Evolutionary conservation across 2,113 vertebrate species (phyloP), one percentile per base, ranked within the genome.

Genomic region (Colius striatus): DNA sequence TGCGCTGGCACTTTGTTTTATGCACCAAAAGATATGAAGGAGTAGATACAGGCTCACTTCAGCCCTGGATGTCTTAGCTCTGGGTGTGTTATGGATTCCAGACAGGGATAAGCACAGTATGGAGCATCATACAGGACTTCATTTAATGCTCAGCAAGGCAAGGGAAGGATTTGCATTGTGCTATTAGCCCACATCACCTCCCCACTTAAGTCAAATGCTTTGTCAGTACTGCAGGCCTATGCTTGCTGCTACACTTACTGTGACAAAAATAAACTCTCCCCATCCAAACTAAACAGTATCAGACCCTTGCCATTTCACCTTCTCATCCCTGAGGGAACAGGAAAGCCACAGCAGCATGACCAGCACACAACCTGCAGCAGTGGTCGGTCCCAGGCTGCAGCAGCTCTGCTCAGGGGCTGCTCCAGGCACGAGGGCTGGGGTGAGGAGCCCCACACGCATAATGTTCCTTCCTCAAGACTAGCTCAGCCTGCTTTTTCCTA

Each of bases 361-460:
- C 43, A 61, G 62, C 45, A 55, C 61, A 65, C 70, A 15, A 23
- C 47, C 36, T 3, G 23, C 53, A 60, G 34, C 1, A 1, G 12
- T 5, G 30, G 81, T 22, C 5, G 0, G 53, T 23, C 17, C 41
- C 3, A 16, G 0, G 36, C n/a, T 65, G n/a, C 85, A 55, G 66
- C 4, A 2, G 18, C 61, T 60, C 34, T 62, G 45, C 47, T 30
- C 26, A 30, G 41, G 19, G 53, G 36, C 43, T 67, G 34, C 72
- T 32, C 58, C 34, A 38, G 73, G 41, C 60, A 78, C 0, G 0
- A 23, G 0, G 0, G 22, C 21, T 8, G 36, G 41, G 66, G 9
- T 0, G 0, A 41, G 72, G 21, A 89, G 34, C 18, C 51, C 53
- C 22, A 4, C 72, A 10, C 0, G 1, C 36, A 43, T 11, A 6